Evolutionary conservation across 2,797 vertebrate genomes (phyloP).

Genomic region (Pipistrellus pipistrellus): DNA sequence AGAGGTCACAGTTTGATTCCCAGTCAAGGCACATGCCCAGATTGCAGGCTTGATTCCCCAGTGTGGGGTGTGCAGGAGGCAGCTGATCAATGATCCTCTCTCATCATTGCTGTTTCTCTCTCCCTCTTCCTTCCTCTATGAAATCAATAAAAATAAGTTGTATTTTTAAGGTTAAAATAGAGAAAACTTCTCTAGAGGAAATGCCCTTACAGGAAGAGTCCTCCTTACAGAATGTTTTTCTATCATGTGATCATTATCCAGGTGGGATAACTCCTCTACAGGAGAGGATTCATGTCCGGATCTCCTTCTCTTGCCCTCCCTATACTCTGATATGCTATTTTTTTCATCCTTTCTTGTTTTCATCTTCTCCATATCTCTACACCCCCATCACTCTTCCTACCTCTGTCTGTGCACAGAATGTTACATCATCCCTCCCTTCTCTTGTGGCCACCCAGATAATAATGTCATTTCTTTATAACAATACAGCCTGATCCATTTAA

Average conservation of each 20-base stretch:
- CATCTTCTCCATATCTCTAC: not conserved
- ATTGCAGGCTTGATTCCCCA: not conserved
- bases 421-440: slow-evolving; percentile 33
- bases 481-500: not conserved
- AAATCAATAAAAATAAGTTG: not conserved
- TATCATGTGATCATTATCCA: slow-evolving; percentile 76
- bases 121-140: not conserved
- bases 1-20: not conserved
- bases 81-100: not conserved
- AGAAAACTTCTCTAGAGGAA: slow-evolving; percentile 82
- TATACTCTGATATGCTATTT: not conserved
- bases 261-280: slow-evolving; percentile 66
- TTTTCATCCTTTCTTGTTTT: not conserved
- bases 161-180: slow-evolving; percentile 61
- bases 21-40: not conserved
- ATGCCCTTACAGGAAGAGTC: slow-evolving; percentile 76
- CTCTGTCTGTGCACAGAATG: slow-evolving; percentile 61
- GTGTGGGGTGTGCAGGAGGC: not conserved
- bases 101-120: not conserved
- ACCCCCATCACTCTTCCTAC: not conserved
- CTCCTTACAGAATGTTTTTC: slow-evolving; percentile 66
- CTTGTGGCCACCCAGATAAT: not conserved
- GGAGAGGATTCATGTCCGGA: slow-evolving; percentile 56
- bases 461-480: not conserved
- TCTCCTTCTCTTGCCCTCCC: slow-evolving; percentile 12